phyloP scores from a whole-genome alignment of 2,113 vertebrate genomes.

The Hydrochoerus hydrochaeris region DNA sequence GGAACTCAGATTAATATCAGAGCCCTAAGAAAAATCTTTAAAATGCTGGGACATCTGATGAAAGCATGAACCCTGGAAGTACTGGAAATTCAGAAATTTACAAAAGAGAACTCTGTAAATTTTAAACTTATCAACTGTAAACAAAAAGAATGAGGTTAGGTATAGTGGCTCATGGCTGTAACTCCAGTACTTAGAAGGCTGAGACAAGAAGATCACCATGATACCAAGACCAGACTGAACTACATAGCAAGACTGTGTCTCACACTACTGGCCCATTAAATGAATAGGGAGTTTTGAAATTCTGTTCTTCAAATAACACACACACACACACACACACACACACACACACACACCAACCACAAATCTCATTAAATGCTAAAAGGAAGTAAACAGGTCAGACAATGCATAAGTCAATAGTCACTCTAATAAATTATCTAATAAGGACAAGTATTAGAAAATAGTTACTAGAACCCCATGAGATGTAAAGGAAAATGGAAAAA shows the following conservation, averaged over 20 bases:
- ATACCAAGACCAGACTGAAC: not conserved
- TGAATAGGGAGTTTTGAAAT: not conserved
- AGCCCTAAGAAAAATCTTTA: not conserved
- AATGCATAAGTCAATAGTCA: not conserved
- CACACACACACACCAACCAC: too few relatives aligned
- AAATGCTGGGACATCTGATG: not conserved
- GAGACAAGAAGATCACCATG: not conserved
- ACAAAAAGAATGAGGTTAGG: not conserved
- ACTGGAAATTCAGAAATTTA: not conserved
- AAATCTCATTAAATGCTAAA: not conserved
- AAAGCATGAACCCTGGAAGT: not conserved
- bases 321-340: too few relatives aligned
- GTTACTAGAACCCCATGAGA: not conserved
- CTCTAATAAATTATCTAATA: not conserved
- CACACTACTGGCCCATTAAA: not conserved
- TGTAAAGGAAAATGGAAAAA: not conserved
- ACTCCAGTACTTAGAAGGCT: not conserved
- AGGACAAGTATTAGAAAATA: not conserved
- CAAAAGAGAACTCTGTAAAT: not conserved
- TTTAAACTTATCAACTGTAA: not conserved
- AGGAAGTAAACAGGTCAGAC: not conserved
- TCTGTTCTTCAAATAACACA: not conserved
- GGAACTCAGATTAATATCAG: not conserved
- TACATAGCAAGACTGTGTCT: not conserved
- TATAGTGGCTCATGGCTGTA: not conserved